These are phyloP conservation scores for Macrobrachium nipponense DNA, from an alignment of 1,140 invertebrate genomes.

Conservation along the genomic window DNA sequence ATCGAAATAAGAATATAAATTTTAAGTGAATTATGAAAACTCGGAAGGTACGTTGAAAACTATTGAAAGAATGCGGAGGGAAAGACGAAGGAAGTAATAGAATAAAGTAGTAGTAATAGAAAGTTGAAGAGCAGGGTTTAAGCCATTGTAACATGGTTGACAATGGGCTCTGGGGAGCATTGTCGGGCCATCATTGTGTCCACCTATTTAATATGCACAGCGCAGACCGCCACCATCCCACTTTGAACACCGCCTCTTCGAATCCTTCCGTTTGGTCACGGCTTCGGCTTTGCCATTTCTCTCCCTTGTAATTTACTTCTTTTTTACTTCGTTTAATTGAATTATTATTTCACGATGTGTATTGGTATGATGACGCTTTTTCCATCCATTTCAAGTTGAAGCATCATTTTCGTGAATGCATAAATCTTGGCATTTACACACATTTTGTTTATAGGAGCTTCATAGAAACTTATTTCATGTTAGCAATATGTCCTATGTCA, in stretches of 20 bases:
- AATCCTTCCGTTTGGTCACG: background rate
- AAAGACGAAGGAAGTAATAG: background rate
- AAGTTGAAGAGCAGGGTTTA: background rate
- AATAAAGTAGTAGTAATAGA: background rate
- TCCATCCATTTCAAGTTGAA: too few relatives aligned
- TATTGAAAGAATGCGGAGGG: background rate
- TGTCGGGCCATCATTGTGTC: constrained; percentile 8
- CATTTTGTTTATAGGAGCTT: too few relatives aligned
- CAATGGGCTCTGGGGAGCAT: constrained; percentile 17
- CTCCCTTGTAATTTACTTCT: too few relatives aligned
- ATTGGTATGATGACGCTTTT: too few relatives aligned
- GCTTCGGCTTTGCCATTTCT: background rate
- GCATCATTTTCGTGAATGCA: too few relatives aligned
- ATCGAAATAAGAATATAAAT: too few relatives aligned
- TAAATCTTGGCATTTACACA: too few relatives aligned
- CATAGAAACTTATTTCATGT: too few relatives aligned
- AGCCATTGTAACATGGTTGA: constrained; percentile 25
- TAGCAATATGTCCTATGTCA: too few relatives aligned
- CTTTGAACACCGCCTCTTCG: background rate
- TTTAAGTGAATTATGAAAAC: too few relatives aligned
- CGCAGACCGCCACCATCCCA: constrained; percentile 14
- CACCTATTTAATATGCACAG: constrained; percentile 20
- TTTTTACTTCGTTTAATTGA: too few relatives aligned
- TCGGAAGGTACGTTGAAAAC: background rate
- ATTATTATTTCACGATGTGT: too few relatives aligned